Evolutionary conservation across 2,113 vertebrate genomes (phyloP).

Genomic region (Passer montanus): DNA sequence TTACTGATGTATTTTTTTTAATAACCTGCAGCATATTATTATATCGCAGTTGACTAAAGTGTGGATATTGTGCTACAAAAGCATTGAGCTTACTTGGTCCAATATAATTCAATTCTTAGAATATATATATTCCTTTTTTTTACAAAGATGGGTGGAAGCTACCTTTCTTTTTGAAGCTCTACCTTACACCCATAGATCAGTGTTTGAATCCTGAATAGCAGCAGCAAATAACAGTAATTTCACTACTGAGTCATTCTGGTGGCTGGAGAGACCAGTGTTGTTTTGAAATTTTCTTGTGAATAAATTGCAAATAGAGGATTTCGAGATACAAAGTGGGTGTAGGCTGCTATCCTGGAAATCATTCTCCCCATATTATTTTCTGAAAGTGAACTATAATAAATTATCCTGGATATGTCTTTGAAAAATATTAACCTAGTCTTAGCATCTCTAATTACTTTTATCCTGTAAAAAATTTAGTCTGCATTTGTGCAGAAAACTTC

Average conservation of each 20-base stretch:
- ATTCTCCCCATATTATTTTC: background rate
- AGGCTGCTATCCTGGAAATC: background rate
- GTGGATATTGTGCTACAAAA: background rate
- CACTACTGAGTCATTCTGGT: background rate
- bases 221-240: background rate
- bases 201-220: background rate
- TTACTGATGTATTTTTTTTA: background rate
- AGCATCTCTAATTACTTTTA: background rate
- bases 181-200: fast-evolving
- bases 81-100: background rate
- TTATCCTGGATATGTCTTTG: background rate
- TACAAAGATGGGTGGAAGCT: background rate
- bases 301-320: background rate
- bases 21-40: background rate
- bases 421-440: background rate
- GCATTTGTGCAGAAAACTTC: background rate
- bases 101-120: background rate
- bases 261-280: background rate
- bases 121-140: background rate
- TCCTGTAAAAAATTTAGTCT: background rate
- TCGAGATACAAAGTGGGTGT: background rate
- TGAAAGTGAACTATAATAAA: background rate
- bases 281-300: background rate
- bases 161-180: background rate
- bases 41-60: background rate